These are phyloP conservation scores for Tenthredo amoena DNA, from an alignment of 2,888 invertebrate species.

Conservation along the genomic window DNA sequence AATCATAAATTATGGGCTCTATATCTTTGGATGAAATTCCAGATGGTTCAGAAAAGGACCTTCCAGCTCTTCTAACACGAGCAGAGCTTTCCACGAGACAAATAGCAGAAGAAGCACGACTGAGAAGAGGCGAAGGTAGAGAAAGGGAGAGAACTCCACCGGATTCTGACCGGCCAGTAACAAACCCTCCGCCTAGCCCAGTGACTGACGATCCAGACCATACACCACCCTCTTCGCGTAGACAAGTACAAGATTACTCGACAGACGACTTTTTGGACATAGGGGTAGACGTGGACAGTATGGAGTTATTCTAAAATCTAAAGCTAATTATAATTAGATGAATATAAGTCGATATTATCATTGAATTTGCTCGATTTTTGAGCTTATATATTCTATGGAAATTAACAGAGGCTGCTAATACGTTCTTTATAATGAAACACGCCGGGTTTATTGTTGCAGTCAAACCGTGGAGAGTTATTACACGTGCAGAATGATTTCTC, in stretches of 20 bases:
- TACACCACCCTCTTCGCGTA: conserved; percentile 68
- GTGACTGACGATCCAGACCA: conserved; percentile 84
- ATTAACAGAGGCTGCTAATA: conserved; percentile 27
- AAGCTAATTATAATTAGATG: conserved; percentile 50
- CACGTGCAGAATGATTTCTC: background rate
- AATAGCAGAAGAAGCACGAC: conserved; percentile 80
- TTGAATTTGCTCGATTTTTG: conserved; percentile 17
- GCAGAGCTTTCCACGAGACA: conserved; percentile 81
- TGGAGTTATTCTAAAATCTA: conserved; percentile 84
- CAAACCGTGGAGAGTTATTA: background rate
- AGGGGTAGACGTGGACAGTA: conserved; percentile 83
- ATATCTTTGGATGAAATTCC: conserved; percentile 43
- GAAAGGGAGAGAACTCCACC: conserved; percentile 74
- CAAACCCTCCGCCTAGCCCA: conserved; percentile 91
- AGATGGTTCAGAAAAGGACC: conserved; percentile 80
- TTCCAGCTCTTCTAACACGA: conserved; percentile 83
- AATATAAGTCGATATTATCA: conserved; percentile 5
- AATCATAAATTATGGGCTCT: background rate
- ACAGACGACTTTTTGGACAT: conserved; percentile 88
- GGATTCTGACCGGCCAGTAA: conserved; percentile 79
- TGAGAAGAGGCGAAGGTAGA: conserved; percentile 75
- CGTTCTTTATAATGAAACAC: background rate
- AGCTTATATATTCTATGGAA: conserved; percentile 25
- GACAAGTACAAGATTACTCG: conserved; percentile 80
- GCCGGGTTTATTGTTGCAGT: background rate